Conservation (phyloP, 2,797 vertebrate genomes). For the Urocyon cinereoargenteus region DNA sequence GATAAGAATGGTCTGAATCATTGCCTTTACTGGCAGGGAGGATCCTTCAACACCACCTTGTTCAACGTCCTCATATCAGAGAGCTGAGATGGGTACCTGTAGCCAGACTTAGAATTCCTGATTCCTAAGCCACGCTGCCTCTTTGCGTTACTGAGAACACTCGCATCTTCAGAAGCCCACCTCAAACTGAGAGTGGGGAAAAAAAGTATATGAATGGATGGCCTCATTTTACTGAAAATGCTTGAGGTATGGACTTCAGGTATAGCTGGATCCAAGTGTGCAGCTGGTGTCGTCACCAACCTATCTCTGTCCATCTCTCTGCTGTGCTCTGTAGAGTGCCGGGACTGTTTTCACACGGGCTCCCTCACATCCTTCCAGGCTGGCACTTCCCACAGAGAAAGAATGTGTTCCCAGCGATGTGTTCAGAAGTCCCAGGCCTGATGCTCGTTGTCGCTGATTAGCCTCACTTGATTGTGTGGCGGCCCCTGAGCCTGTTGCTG, state of each 20-base stretch:
- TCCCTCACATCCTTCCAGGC: background rate
- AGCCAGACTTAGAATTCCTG: background rate
- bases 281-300: background rate
- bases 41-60: background rate
- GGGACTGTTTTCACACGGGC: background rate
- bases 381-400: background rate
- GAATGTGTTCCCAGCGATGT: background rate
- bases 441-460: background rate
- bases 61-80: background rate
- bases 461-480: background rate
- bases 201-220: background rate
- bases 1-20: background rate
- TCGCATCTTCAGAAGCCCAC: background rate
- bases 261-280: background rate
- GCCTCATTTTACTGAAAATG: background rate
- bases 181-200: background rate
- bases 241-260: background rate
- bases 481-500: background rate
- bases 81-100: background rate
- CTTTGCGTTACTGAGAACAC: background rate
- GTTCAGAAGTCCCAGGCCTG: background rate
- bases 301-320: background rate
- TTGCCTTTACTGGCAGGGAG: background rate
- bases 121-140: background rate
- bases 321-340: background rate